A percentile compares a stretch with the other conserved stretches of the same genome.
Evolutionary conservation across 1,140 invertebrate genomes (phyloP).

Genomic region (Drosophila pallidifrons): DNA sequence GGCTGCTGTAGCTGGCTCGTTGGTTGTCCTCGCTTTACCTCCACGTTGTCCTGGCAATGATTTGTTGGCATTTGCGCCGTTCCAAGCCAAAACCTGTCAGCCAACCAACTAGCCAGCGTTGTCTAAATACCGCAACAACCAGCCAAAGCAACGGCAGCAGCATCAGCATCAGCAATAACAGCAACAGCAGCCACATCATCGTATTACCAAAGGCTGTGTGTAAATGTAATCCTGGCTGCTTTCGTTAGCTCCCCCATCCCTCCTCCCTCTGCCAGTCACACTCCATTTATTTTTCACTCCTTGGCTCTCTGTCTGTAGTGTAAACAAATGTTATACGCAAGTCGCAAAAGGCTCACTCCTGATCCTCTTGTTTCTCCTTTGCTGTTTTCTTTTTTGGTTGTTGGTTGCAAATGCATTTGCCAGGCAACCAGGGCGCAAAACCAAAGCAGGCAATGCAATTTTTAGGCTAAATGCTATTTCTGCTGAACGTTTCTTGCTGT

Average conservation of each 20-base stretch:
- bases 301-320: constrained; percentile 44
- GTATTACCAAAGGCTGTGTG: constrained; percentile 76
- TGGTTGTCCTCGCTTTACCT: not conserved
- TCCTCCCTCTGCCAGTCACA: constrained; percentile 55
- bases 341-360: constrained; percentile 21
- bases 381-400: not conserved
- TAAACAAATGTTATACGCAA: constrained; percentile 62
- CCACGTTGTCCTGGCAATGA: constrained; percentile 73
- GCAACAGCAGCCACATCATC: constrained; percentile 53
- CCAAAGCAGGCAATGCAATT: constrained; percentile 60
- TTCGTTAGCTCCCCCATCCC: constrained; percentile 21
- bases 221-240: constrained; percentile 76
- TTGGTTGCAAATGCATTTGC: constrained; percentile 39
- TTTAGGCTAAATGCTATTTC: constrained; percentile 71
- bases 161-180: not conserved
- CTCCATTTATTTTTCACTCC: constrained; percentile 83
- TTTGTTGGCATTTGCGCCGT: constrained; percentile 77
- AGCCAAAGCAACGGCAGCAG: constrained; percentile 17
- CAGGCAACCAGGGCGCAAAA: constrained; percentile 8
- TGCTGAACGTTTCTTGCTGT: constrained; percentile 21
- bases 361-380: not conserved
- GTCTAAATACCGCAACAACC: constrained; percentile 48
- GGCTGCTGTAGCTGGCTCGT: constrained; percentile 3
- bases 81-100: constrained; percentile 29
- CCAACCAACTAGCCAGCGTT: constrained; percentile 28